phyloP scores from a whole-genome alignment of 2,888 invertebrate species.

The Tridacna gigas region DNA sequence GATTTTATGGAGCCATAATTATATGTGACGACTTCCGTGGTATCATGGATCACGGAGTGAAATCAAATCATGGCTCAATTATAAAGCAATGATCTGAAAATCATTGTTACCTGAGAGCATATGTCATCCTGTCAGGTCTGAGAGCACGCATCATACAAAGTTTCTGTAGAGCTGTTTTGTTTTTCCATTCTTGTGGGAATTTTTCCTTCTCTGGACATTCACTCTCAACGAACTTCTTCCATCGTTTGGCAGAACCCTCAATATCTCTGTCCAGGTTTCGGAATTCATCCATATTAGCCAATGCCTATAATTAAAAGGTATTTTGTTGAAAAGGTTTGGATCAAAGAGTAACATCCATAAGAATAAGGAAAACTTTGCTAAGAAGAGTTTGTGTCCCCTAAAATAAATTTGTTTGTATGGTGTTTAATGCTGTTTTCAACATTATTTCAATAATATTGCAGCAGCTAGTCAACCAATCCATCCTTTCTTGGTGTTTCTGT shows the following conservation, averaged over 20 bases:
- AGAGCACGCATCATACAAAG: conserved; percentile 98
- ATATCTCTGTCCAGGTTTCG: conserved; percentile 97
- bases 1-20: no score
- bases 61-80: no score
- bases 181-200: conserved; percentile 99
- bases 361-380: no score
- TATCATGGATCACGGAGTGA: no score
- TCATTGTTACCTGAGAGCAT: conserved; percentile 90
- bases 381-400: no score
- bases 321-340: not conserved
- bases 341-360: no score
- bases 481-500: no score
- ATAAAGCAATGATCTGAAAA: not conserved
- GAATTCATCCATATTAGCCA: conserved; percentile 95
- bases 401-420: no score
- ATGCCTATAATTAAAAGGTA: conserved; percentile 85
- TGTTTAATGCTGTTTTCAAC: no score
- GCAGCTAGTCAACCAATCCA: no score
- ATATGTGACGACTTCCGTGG: no score
- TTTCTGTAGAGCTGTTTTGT: conserved; percentile 95
- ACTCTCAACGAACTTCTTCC: conserved; percentile 98
- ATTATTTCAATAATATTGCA: no score
- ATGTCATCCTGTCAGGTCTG: conserved; percentile 97
- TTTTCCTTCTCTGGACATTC: conserved; percentile 98
- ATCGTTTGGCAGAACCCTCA: conserved; percentile 97